Evolutionary conservation across 1,140 invertebrate genomes (phyloP), one percentile per base, ranked within the genome.

Genomic region (Dolichoris vasculosae): DNA sequence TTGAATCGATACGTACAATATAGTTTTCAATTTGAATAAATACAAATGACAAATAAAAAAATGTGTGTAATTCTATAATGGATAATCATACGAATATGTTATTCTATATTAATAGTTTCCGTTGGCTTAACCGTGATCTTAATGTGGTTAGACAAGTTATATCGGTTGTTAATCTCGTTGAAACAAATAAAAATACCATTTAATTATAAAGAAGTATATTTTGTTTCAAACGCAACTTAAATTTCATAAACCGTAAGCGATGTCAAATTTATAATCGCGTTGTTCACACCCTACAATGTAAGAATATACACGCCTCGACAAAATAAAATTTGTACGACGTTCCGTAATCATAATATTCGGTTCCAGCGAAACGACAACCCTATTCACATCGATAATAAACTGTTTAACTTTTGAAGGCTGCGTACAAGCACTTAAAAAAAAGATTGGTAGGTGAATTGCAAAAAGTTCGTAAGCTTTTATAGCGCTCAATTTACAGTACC

Each of bases 401-500:
- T 32, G 59, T 30, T 64, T 79, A 64, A 79, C 35, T 40, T n/a
- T 67, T 35, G 35, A 63, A 63, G 77, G 35, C 59, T 79, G 32
- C 23, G 46, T 46, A 40, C 35, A 20, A 71, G 69, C 43, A 30
- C 73, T 59, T 15, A 38, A 78, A 78, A 38, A n/a, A 78, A 46
- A 46, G 30, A 73, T 79, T 79, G 77, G n/a, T 43, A 73, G 69
- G 69, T 20, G 4, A 73, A 73, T 40, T 43, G 69, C 0, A 69
- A 64, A 20, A 38, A 69, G 35, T 69, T 48, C 15, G 51, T 48
- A 35, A 78, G 32, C 76, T 78, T 63, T 79, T 79, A 79, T 64
- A n/a, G 55, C 35, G 30, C 77, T 63, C 55, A 35, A 15, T 64
- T 81, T 67, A 81, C 64, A 81, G n/a, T 80, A n/a, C n/a, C 15